phyloP scores from a whole-genome alignment of 2,888 invertebrate species.

The Spicauda simplicius region DNA sequence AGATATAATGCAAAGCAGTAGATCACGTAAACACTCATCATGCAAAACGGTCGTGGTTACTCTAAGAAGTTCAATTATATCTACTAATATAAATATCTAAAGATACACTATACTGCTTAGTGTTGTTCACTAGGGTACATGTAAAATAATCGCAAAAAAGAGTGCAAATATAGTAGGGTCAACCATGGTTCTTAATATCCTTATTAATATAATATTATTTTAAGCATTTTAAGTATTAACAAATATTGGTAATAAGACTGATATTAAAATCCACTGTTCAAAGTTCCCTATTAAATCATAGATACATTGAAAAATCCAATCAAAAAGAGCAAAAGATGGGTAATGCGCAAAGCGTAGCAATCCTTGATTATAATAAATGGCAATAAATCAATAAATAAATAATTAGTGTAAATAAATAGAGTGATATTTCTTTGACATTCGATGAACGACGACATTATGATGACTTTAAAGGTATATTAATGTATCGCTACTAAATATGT shows the following conservation, averaged over 20 bases:
- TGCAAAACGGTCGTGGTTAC: neutral
- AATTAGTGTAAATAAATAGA: neutral
- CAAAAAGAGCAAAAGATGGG: neutral
- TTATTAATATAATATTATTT: too few species aligned
- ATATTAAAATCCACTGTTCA: neutral
- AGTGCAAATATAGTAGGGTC: too few species aligned
- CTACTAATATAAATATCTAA: neutral
- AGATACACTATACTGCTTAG: neutral
- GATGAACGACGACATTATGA: neutral
- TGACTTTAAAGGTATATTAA: neutral
- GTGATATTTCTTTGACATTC: neutral
- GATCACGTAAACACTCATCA: neutral
- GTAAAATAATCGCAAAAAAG: too few species aligned
- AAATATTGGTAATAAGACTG: neutral
- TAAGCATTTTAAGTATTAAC: too few species aligned
- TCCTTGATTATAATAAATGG: neutral
- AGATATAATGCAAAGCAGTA: slow-evolving; percentile 10
- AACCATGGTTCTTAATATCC: too few species aligned
- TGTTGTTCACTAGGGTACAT: too few species aligned
- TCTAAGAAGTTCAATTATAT: neutral
- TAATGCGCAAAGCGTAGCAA: neutral
- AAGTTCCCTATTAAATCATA: neutral
- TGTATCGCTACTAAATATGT: neutral
- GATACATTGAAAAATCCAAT: neutral
- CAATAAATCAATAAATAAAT: neutral